Percentiles rank a stretch among this genome's conserved stretches.
Conservation (phyloP, 2,888 invertebrate species). For the Coelinius sp. region DNA sequence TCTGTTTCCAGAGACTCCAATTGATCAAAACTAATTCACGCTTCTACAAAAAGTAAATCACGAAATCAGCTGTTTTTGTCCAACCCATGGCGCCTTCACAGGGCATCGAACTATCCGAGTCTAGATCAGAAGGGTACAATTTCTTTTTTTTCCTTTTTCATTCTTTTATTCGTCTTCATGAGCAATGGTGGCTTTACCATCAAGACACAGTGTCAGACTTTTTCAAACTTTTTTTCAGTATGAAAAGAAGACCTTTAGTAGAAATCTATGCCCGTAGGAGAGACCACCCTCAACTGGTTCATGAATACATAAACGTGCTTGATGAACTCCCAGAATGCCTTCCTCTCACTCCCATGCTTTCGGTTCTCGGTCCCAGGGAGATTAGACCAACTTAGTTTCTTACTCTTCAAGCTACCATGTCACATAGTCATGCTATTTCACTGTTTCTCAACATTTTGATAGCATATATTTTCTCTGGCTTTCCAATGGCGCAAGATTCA, state of each 20-base stretch:
- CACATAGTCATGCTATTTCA: constrained; percentile 9
- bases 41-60: background rate
- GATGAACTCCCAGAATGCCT: constrained; percentile 51
- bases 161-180: background rate
- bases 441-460: background rate
- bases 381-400: constrained; percentile 38
- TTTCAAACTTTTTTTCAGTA: background rate
- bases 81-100: background rate
- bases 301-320: constrained; percentile 64
- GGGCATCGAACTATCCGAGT: constrained; percentile 4
- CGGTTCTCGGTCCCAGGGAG: constrained; percentile 27
- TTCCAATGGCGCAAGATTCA: too few species aligned
- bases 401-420: constrained; percentile 22
- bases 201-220: background rate
- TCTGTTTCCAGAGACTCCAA: background rate
- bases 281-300: constrained; percentile 51
- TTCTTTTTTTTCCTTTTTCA: background rate
- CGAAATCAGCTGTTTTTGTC: constrained; percentile 8
- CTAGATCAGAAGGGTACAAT: constrained; percentile 6
- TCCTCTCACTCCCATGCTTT: constrained; percentile 1
- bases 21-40: background rate
- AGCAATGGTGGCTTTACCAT: background rate
- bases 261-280: constrained; percentile 44
- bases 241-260: constrained; percentile 2
- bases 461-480: background rate